Percentiles rank a stretch among this genome's conserved stretches.
Conservation (phyloP, 2,888 invertebrate genomes). For the Papilio protenor region DNA sequence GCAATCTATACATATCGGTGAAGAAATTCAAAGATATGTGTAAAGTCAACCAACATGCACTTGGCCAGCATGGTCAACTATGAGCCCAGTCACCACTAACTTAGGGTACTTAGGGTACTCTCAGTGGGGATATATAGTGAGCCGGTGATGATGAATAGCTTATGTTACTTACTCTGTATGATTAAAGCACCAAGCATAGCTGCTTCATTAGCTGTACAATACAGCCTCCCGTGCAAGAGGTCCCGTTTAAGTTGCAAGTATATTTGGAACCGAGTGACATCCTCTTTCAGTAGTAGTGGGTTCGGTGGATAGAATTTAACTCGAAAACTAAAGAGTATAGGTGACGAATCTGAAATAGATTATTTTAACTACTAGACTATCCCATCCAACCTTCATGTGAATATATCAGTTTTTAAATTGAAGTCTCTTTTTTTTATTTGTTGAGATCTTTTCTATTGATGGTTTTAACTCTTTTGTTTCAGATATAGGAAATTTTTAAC, state of each 20-base stretch:
- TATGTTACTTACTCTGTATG: constrained; percentile 90
- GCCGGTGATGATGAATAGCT: too few relatives aligned
- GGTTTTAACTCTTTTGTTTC: not conserved
- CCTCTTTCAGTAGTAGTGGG: constrained; percentile 95
- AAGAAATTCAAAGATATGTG: too few relatives aligned
- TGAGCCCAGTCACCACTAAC: too few relatives aligned
- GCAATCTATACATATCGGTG: too few relatives aligned
- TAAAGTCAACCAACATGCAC: too few relatives aligned
- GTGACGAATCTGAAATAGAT: constrained; percentile 90
- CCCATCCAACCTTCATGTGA: too few relatives aligned
- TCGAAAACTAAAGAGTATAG: constrained; percentile 96
- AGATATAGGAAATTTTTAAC: too few relatives aligned
- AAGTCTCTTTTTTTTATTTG: too few relatives aligned
- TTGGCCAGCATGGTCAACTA: too few relatives aligned
- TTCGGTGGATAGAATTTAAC: constrained; percentile 99
- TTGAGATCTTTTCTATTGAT: not conserved
- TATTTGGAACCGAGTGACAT: constrained; percentile 97
- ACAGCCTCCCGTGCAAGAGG: constrained; percentile 96
- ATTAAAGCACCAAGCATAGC: constrained; percentile 95
- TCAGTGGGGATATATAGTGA: too few relatives aligned
- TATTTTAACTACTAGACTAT: not conserved
- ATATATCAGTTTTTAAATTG: too few relatives aligned
- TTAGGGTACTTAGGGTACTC: too few relatives aligned
- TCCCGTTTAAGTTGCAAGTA: constrained; percentile 97
- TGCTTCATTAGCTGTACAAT: constrained; percentile 95